Percentiles rank a stretch among this genome's conserved stretches.
These are phyloP conservation scores for Catharus ustulatus DNA, from an alignment of 2,797 vertebrate genomes.

Conservation along the genomic window DNA sequence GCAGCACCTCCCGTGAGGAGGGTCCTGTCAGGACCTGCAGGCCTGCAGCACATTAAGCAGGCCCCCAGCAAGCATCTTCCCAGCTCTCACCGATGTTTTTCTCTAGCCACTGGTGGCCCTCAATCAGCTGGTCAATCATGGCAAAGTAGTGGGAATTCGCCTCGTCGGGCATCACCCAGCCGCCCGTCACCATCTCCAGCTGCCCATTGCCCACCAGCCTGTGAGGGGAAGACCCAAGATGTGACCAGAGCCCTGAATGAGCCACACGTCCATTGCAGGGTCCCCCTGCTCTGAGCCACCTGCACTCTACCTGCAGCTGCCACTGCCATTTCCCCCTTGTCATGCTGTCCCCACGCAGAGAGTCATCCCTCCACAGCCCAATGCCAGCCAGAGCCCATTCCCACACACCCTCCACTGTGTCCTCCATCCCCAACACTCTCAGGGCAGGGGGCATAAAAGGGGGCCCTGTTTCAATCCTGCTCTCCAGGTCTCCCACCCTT, in stretches of 20 bases:
- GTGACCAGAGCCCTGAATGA: not conserved
- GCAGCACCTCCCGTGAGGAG: not conserved
- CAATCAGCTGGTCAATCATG: conserved; percentile 97
- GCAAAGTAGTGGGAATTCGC: conserved; percentile 96
- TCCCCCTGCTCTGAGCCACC: not conserved
- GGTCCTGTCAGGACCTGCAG: not conserved
- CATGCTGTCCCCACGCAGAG: accelerated
- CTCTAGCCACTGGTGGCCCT: conserved; percentile 98
- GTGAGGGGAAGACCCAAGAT: not conserved
- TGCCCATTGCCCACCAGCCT: conserved; percentile 87
- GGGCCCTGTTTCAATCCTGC: not conserved
- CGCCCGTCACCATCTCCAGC: conserved; percentile 94
- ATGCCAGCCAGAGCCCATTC: not conserved
- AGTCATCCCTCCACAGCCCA: not conserved
- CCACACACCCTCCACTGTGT: not conserved
- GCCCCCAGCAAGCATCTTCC: not conserved
- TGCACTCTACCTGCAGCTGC: not conserved
- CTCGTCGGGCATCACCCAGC: conserved; percentile 99
- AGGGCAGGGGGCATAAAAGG: not conserved
- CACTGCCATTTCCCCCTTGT: not conserved
- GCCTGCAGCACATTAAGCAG: accelerated
- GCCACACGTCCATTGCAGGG: not conserved
- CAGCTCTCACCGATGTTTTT: conserved; percentile 87
- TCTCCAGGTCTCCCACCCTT: not conserved
- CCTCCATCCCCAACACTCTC: not conserved